These are phyloP conservation scores for Myiozetetes cayanensis DNA, from an alignment of 2,113 vertebrate genomes.

Conservation along the genomic window DNA sequence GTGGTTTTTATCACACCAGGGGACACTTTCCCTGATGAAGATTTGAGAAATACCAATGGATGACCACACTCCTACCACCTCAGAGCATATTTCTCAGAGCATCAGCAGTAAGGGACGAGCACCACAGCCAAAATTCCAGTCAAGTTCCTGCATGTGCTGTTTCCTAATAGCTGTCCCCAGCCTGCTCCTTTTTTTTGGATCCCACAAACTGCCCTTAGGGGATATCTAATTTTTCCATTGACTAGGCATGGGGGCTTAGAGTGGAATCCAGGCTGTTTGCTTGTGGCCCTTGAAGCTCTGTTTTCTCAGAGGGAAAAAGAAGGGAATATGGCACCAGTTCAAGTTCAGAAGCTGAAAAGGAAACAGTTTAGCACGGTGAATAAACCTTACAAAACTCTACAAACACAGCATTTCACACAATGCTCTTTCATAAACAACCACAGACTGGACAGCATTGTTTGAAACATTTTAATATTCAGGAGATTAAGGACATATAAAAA, in stretches of 20 bases:
- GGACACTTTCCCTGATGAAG: neutral
- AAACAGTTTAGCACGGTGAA: neutral
- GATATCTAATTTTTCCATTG: neutral
- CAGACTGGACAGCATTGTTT: neutral
- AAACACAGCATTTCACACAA: neutral
- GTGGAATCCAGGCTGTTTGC: neutral
- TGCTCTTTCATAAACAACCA: neutral
- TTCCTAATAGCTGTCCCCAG: neutral
- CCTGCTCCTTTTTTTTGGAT: neutral
- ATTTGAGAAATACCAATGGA: neutral
- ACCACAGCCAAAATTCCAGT: neutral
- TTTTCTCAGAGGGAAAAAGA: neutral
- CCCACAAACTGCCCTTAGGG: neutral
- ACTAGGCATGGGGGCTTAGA: neutral
- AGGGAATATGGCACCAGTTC: neutral
- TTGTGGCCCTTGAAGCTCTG: neutral
- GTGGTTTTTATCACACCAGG: neutral
- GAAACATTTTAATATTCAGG: conserved; percentile 4
- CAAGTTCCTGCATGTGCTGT: neutral
- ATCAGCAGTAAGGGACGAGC: neutral
- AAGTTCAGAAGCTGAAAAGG: neutral
- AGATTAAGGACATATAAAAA: neutral
- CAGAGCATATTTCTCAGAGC: neutral
- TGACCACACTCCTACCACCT: neutral
- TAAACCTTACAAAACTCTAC: neutral